Evolutionary conservation across 2,888 invertebrate genomes (phyloP).

Genomic region (Macrophya annulata): DNA sequence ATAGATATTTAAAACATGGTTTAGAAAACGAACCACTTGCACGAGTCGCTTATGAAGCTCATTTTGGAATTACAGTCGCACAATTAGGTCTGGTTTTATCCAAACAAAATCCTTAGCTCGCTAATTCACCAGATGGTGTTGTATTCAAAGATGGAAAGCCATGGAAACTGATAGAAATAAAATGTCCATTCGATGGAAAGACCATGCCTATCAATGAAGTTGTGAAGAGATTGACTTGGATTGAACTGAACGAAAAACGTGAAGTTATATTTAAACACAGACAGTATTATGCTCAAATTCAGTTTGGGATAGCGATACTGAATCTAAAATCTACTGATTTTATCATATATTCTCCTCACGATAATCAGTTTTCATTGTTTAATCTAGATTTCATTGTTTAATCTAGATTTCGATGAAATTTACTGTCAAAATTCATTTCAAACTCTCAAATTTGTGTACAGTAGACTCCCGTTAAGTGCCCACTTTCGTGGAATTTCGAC

Average conservation of each 20-base stretch:
- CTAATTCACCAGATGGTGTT: slow-evolving; percentile 41
- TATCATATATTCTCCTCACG: background rate
- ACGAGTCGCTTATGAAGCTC: background rate
- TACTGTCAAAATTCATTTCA: no score
- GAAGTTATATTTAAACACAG: slow-evolving; percentile 27
- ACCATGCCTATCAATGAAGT: background rate
- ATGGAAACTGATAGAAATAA: slow-evolving; percentile 50
- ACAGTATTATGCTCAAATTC: slow-evolving; percentile 51
- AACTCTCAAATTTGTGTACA: no score
- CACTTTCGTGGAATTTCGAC: no score
- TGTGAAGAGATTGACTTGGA: background rate
- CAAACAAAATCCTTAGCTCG: slow-evolving; percentile 30
- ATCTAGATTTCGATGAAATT: no score
- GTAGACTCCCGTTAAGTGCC: no score
- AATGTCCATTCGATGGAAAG: slow-evolving; percentile 51
- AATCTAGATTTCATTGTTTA: background rate
- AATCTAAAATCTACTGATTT: background rate
- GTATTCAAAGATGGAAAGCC: slow-evolving; percentile 41
- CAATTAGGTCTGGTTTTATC: slow-evolving; percentile 25
- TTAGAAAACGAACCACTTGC: slow-evolving; percentile 21
- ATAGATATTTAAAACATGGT: slow-evolving; percentile 14
- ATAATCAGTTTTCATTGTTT: background rate
- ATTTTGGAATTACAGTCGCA: background rate
- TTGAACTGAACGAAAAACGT: background rate
- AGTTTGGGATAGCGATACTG: slow-evolving; percentile 43